phyloP scores from a whole-genome alignment of 2,113 vertebrate species.

The Haplotaxodon microlepis region DNA sequence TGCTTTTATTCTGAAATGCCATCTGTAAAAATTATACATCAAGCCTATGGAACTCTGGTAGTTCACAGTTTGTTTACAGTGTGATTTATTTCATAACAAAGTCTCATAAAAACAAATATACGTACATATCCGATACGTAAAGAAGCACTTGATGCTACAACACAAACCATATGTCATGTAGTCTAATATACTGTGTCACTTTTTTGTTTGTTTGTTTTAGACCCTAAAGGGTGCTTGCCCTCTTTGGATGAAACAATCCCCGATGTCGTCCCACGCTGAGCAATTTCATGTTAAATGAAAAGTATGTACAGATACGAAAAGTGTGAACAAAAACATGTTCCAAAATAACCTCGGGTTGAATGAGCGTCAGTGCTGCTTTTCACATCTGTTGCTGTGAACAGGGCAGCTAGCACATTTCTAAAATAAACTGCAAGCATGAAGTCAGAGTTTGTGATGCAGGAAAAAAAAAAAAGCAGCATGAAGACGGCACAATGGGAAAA shows the following conservation, averaged over 20 bases:
- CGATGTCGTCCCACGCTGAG: background rate
- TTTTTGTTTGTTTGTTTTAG: background rate
- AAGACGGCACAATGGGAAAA: background rate
- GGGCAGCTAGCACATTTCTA: background rate
- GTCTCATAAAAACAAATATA: constrained; percentile 55
- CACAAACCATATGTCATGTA: constrained; percentile 39
- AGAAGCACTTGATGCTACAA: constrained; percentile 63
- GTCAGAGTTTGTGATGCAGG: constrained; percentile 24
- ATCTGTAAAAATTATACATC: constrained; percentile 75
- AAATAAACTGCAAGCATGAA: constrained; percentile 15
- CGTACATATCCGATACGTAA: constrained; percentile 32
- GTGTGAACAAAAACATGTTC: background rate
- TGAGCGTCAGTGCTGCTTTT: constrained; percentile 3
- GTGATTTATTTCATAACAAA: constrained; percentile 45
- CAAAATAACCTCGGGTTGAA: background rate
- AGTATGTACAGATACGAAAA: constrained; percentile 12
- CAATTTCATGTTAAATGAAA: background rate
- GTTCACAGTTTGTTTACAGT: constrained; percentile 61
- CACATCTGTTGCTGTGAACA: constrained; percentile 1
- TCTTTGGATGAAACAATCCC: constrained; percentile 22
- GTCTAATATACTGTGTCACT: background rate
- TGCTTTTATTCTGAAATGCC: constrained; percentile 75
- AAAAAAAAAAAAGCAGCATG: background rate
- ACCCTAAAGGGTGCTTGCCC: constrained; percentile 42
- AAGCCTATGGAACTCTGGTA: constrained; percentile 59